phyloP scores from a whole-genome alignment of 1,140 invertebrate species.

The Leptinotarsa undecemlineata region DNA sequence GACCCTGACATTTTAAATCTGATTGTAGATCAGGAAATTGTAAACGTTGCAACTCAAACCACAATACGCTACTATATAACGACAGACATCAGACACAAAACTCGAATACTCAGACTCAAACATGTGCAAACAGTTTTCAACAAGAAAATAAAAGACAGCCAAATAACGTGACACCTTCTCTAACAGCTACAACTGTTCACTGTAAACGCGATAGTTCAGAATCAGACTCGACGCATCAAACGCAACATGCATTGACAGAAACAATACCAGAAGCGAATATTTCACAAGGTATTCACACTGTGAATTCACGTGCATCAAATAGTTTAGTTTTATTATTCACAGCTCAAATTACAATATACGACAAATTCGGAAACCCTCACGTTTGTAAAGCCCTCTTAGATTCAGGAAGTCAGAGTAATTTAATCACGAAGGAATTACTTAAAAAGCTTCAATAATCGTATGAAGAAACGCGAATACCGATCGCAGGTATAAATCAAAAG shows the following conservation, averaged over 20 bases:
- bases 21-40: conserved; percentile 17
- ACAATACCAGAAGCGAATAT: too few species aligned
- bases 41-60: background rate
- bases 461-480: conserved; percentile 18
- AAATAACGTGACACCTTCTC: background rate
- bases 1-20: conserved; percentile 22
- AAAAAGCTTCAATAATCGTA: conserved; percentile 26
- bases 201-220: background rate
- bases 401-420: conserved; percentile 29
- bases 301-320: background rate
- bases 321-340: conserved; percentile 28
- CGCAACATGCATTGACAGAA: too few species aligned
- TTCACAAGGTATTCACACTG: too few species aligned
- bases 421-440: conserved; percentile 29
- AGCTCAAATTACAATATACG: conserved; percentile 17
- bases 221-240: background rate
- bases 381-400: conserved; percentile 28
- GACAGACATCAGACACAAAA: conserved; percentile 15
- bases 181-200: background rate
- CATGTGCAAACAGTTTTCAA: background rate
- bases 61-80: conserved; percentile 18
- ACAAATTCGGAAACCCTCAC: conserved; percentile 17
- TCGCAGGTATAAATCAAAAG: conserved; percentile 29
- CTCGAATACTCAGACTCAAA: background rate
- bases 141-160: background rate